These are phyloP conservation scores for Callionymus lyra DNA, from an alignment of 2,113 vertebrate species.

Conservation along the genomic window DNA sequence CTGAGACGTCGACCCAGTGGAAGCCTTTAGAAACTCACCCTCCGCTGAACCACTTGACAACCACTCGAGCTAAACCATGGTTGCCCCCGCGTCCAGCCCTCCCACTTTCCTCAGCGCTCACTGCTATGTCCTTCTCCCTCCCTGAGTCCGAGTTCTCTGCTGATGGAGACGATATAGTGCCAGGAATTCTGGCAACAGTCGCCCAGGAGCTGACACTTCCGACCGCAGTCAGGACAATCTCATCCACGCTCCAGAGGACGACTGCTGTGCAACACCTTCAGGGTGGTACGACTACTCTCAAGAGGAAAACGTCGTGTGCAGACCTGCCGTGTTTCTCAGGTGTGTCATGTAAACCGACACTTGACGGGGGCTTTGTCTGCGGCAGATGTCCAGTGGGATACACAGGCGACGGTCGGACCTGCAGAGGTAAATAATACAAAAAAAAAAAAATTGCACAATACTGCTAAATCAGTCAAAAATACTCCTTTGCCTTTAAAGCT, in stretches of 20 bases:
- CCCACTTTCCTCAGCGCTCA: conserved; percentile 30
- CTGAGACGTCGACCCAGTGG: neutral
- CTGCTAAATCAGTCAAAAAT: too few relatives aligned
- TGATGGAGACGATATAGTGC: conserved; percentile 2
- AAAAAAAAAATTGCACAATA: too few relatives aligned
- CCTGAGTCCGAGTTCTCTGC: conserved; percentile 25
- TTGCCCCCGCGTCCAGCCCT: conserved; percentile 27
- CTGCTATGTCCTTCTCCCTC: conserved; percentile 12
- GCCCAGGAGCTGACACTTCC: neutral
- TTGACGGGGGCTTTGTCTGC: conserved; percentile 42
- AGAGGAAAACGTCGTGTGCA: conserved; percentile 20
- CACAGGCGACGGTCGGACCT: conserved; percentile 57
- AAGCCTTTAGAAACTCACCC: conserved; percentile 9
- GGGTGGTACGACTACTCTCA: neutral
- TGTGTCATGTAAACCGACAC: conserved; percentile 40
- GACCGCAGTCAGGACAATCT: neutral
- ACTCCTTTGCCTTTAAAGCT: conserved; percentile 47
- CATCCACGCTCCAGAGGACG: neutral
- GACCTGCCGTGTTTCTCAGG: conserved; percentile 52
- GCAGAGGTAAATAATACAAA: conserved; percentile 58
- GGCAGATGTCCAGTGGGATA: conserved; percentile 68
- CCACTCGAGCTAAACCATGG: conserved; percentile 17
- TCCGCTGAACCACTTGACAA: conserved; percentile 9
- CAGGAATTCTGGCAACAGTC: neutral
- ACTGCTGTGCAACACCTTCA: conserved; percentile 1